A percentile compares a stretch with the other conserved stretches of the same genome.
phyloP scores from a whole-genome alignment of 1,140 invertebrate genomes.

The Pissodes strobi region DNA sequence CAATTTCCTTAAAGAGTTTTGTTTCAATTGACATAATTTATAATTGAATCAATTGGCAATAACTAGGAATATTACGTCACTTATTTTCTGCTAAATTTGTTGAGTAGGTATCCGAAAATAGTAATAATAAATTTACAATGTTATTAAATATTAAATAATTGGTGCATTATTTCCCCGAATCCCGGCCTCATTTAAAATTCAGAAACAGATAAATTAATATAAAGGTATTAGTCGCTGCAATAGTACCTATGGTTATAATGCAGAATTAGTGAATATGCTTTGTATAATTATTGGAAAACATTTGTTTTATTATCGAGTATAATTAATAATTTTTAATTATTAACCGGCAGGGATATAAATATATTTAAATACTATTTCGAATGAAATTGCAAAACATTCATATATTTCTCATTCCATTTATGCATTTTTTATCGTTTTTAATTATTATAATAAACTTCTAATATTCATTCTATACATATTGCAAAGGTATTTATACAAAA shows the following conservation, averaged over 20 bases:
- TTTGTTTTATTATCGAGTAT: conserved; percentile 13
- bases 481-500: too few species aligned
- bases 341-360: background rate
- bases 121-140: too few species aligned
- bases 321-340: conserved; percentile 14
- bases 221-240: background rate
- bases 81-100: too few species aligned
- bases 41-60: too few species aligned
- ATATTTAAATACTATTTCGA: background rate
- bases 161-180: background rate
- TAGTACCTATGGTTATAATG: background rate
- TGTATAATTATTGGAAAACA: conserved; percentile 2
- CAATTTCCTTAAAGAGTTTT: too few species aligned
- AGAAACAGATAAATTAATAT: conserved; percentile 9
- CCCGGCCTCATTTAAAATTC: background rate
- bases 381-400: background rate
- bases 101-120: too few species aligned
- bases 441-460: background rate
- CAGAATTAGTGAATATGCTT: conserved; percentile 5
- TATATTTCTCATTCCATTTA: background rate
- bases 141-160: conserved; percentile 1
- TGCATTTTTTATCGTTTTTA: background rate
- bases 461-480: too few species aligned
- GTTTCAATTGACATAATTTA: too few species aligned
- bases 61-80: too few species aligned